These are phyloP conservation scores for Zootermopsis nevadensis DNA, from an alignment of 2,888 invertebrate genomes.

Conservation along the genomic window DNA sequence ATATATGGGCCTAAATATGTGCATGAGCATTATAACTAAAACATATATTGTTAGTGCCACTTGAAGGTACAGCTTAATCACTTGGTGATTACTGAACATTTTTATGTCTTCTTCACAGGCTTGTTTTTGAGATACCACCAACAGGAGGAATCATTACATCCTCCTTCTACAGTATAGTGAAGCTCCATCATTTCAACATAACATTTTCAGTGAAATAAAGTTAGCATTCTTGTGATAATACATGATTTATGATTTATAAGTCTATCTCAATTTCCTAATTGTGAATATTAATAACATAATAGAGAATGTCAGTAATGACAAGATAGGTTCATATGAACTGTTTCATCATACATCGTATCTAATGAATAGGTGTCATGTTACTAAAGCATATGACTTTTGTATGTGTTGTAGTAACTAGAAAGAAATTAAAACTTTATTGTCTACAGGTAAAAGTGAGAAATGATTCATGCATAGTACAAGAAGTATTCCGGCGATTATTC, in stretches of 20 bases:
- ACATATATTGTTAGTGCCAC: no score
- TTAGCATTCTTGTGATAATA: no score
- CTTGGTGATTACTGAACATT: not conserved
- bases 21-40: no score
- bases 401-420: not conserved
- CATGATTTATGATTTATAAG: no score
- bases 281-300: no score
- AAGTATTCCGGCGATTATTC: slow-evolving; percentile 72
- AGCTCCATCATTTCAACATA: no score
- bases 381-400: not conserved
- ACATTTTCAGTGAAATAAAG: not conserved
- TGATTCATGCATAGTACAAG: slow-evolving; percentile 73
- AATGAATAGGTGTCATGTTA: not conserved
- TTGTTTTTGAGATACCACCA: slow-evolving; percentile 76
- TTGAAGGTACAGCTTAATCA: no score
- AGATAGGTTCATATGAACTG: no score
- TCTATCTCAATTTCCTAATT: no score
- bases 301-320: no score
- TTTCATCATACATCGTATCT: not conserved
- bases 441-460: slow-evolving; percentile 66
- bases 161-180: slow-evolving; percentile 69
- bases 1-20: no score
- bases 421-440: not conserved
- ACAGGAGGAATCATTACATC: slow-evolving; percentile 77
- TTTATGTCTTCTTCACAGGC: slow-evolving; percentile 60